A percentile compares a stretch with the other conserved stretches of the same genome.
Evolutionary conservation across 2,113 vertebrate genomes (phyloP).

Genomic region (Ciconia boyciana): DNA sequence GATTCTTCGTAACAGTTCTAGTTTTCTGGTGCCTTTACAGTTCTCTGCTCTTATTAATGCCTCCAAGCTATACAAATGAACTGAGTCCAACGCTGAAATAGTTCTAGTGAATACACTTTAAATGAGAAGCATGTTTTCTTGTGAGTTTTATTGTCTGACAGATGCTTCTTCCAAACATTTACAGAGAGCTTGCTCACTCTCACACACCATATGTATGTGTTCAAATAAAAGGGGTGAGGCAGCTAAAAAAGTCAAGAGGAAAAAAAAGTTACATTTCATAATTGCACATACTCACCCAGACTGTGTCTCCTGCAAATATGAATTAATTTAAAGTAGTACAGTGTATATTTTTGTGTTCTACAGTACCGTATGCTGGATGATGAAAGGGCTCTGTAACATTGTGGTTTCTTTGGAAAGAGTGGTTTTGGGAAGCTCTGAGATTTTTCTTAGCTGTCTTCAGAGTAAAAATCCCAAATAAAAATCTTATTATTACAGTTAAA

Average conservation of each 20-base stretch:
- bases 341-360: slow-evolving; percentile 26
- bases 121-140: slow-evolving; percentile 63
- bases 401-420: slow-evolving; percentile 43
- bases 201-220: slow-evolving; percentile 55
- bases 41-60: slow-evolving; percentile 49
- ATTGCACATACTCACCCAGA: slow-evolving; percentile 49
- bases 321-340: slow-evolving; percentile 48
- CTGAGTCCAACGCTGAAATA: slow-evolving; percentile 30
- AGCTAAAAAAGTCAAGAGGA: slow-evolving; percentile 53
- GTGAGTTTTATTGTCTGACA: slow-evolving; percentile 63
- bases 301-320: slow-evolving; percentile 24
- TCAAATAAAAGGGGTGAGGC: slow-evolving; percentile 58
- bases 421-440: neutral
- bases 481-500: neutral
- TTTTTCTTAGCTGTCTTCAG: slow-evolving; percentile 38
- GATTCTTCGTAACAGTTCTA: slow-evolving; percentile 6
- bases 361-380: slow-evolving; percentile 10
- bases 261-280: slow-evolving; percentile 47
- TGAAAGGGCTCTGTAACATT: slow-evolving; percentile 39
- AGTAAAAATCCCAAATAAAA: neutral
- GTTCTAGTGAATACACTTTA: slow-evolving; percentile 35
- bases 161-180: slow-evolving; percentile 66
- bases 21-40: slow-evolving; percentile 36
- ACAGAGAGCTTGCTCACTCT: slow-evolving; percentile 54
- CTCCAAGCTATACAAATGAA: slow-evolving; percentile 54